Conservation (phyloP, 2,113 vertebrate genomes). For the Laterallus jamaicensis region DNA sequence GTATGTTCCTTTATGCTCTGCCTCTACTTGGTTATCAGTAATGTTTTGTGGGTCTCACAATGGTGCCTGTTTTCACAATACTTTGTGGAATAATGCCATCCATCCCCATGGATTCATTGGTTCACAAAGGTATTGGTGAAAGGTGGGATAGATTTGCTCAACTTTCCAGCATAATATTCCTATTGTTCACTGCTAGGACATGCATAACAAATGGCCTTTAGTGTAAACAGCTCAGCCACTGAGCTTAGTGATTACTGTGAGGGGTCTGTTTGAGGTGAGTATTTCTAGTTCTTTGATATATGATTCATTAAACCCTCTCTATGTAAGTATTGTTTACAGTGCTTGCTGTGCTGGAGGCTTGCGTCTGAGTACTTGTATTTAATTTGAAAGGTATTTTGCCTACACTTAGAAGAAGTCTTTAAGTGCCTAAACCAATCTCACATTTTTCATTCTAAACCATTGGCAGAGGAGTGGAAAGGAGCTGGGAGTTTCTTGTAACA, state of each 20-base stretch:
- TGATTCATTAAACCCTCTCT: slow-evolving; percentile 55
- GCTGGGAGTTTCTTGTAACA: neutral
- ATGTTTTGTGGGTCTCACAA: slow-evolving; percentile 42
- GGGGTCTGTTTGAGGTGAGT: slow-evolving; percentile 39
- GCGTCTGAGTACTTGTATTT: slow-evolving; percentile 12
- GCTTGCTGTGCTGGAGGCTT: slow-evolving; percentile 36
- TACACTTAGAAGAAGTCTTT: neutral
- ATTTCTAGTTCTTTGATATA: slow-evolving; percentile 59
- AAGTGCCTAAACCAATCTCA: slow-evolving; percentile 10
- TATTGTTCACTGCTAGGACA: slow-evolving; percentile 48
- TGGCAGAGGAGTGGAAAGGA: neutral
- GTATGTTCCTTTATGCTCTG: neutral
- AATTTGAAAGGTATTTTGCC: slow-evolving; percentile 48
- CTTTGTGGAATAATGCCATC: slow-evolving; percentile 55
- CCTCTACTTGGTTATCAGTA: slow-evolving; percentile 48
- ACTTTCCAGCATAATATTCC: slow-evolving; percentile 61
- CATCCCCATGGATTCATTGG: slow-evolving; percentile 24
- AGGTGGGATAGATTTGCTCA: slow-evolving; percentile 65
- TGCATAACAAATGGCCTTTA: slow-evolving; percentile 44
- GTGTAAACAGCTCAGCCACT: slow-evolving; percentile 48
- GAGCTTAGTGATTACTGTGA: slow-evolving; percentile 16
- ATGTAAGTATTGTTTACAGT: slow-evolving; percentile 38
- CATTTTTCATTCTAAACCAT: neutral
- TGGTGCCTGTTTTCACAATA: slow-evolving; percentile 20
- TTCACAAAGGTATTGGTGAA: slow-evolving; percentile 49